Evolutionary conservation across 2,797 vertebrate species (phyloP), one percentile per base, ranked within the genome.

Genomic region (Gobio occitaniae): DNA sequence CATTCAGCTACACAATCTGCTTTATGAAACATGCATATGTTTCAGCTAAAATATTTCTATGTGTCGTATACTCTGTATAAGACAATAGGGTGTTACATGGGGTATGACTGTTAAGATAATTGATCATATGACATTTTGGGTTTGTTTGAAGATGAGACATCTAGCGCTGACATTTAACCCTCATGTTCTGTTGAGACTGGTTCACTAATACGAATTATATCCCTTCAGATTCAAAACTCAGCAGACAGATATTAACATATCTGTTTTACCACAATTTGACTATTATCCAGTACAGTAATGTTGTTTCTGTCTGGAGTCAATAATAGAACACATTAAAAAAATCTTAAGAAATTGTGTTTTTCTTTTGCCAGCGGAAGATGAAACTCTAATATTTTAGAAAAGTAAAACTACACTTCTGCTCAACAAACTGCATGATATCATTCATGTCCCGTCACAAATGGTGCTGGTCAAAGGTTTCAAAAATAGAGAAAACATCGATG

Each of bases 21-120:
- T 50, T 70, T 54, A 61, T 83, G 75, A 80, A 76, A 80, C 86
- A 88, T 89, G 88, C 88, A 87, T 68, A 68, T 54, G 52, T 80
- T 80, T 72, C 50, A 69, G 54, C 38, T 85, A 63, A 80, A 80
- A 48, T 71, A 86, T n/a, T 6, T 75, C 82, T 41, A 47, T 79
- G 38, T 77, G 63, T 29, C 25, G 1, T 65, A 66, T 83, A 76
- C 32, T 76, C 36, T 66, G 61, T 83, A 65, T 65, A 83, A 83
- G 82, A 83, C 82, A 83, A 54, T 47, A 59, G 75, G 74, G 83
- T 84, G 83, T 84, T 78, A 70, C 65, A 84, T 48, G 36, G 10
- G 44, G 36, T 21, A 59, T 70, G 83, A 70, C 44, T 36, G 32
- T 36, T 48, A 36, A n/a, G 38, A 70, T 48, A 82, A 38, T 19